Conservation (phyloP, 2,888 invertebrate species). For the Trachelus stipa region DNA sequence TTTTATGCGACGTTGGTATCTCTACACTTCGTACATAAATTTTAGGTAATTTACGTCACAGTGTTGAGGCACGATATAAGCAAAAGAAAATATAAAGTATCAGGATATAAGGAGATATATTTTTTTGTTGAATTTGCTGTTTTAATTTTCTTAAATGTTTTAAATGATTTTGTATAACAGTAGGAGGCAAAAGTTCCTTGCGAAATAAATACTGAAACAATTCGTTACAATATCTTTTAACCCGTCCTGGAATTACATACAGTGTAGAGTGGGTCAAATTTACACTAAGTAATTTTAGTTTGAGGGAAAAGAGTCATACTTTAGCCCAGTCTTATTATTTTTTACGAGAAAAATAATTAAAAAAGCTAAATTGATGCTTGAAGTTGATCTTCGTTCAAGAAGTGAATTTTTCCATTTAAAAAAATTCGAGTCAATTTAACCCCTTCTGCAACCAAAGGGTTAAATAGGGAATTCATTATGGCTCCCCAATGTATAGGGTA, state of each 20-base stretch:
- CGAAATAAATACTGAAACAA: too few relatives aligned
- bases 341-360: too few relatives aligned
- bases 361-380: neutral
- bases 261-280: too few relatives aligned
- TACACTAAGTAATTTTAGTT: too few relatives aligned
- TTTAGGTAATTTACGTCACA: neutral
- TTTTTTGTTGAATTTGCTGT: neutral
- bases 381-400: neutral
- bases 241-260: too few relatives aligned
- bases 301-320: too few relatives aligned
- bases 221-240: too few relatives aligned
- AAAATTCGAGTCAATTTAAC: neutral
- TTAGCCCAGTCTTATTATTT: too few relatives aligned
- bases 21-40: slow-evolving; percentile 18
- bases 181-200: too few relatives aligned
- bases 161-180: neutral
- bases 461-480: too few relatives aligned
- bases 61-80: neutral
- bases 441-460: too few relatives aligned
- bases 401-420: neutral
- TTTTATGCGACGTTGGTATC: slow-evolving; percentile 3
- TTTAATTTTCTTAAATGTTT: neutral
- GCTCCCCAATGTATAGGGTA: too few relatives aligned
- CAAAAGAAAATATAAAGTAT: neutral
- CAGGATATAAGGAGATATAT: neutral